Conservation (phyloP, 2,888 invertebrate species). For the Drosophila affinis region DNA sequence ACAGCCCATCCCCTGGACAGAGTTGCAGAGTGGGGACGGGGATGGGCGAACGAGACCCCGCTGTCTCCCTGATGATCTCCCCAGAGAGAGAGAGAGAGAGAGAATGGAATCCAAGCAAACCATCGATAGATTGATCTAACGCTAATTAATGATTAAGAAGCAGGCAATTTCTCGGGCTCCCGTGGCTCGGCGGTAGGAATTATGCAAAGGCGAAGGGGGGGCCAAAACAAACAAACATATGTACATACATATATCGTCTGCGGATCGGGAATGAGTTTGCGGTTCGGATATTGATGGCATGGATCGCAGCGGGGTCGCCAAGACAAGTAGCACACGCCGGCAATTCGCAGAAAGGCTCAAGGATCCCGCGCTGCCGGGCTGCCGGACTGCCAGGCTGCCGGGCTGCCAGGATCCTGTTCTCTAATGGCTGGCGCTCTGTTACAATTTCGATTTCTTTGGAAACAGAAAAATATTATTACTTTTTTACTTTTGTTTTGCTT, state of each 20-base stretch:
- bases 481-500: conserved; percentile 19
- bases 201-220: conserved; percentile 56
- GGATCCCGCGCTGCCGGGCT: conserved; percentile 12
- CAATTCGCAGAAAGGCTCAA: conserved; percentile 58
- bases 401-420: conserved; percentile 1
- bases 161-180: conserved; percentile 30
- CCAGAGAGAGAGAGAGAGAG: conserved; percentile 11
- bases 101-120: background rate
- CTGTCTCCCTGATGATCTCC: conserved; percentile 9
- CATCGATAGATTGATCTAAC: conserved; percentile 53
- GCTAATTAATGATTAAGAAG: conserved; percentile 70
- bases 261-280: conserved; percentile 66
- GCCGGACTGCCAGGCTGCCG: background rate
- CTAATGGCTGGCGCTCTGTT: conserved; percentile 41
- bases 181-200: conserved; percentile 44
- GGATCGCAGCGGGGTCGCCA: conserved; percentile 58
- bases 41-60: background rate
- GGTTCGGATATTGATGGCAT: conserved; percentile 47
- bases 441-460: conserved; percentile 67
- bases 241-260: conserved; percentile 22
- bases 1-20: background rate
- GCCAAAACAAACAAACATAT: conserved; percentile 20
- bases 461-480: conserved; percentile 33
- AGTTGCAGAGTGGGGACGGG: background rate
- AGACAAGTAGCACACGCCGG: conserved; percentile 70